Percentiles rank a stretch among this genome's conserved stretches.
Conservation (phyloP, 2,888 invertebrate genomes). For the Fragum whitleyi region DNA sequence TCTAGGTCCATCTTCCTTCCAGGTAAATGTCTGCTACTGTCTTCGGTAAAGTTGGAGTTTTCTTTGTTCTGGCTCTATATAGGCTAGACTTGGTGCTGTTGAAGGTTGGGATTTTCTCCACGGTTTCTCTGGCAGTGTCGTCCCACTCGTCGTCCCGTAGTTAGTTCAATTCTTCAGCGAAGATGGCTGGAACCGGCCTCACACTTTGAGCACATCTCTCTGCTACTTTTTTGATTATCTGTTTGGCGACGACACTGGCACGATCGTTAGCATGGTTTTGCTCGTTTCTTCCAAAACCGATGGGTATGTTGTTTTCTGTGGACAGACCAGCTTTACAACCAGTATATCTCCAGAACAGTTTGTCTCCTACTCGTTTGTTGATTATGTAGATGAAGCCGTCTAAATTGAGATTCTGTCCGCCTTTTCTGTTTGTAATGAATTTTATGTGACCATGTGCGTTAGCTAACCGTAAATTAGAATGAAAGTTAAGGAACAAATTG, state of each 20-base stretch:
- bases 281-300: not conserved
- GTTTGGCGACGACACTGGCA: conserved; percentile 2
- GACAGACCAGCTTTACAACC: too few species aligned
- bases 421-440: too few species aligned
- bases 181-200: conserved; percentile 28
- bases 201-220: not conserved
- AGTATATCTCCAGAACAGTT: too few species aligned
- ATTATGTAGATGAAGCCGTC: too few species aligned
- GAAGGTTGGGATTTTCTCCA: conserved; percentile 28
- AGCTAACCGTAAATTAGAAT: too few species aligned
- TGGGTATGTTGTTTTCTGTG: too few species aligned
- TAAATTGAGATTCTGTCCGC: too few species aligned
- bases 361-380: too few species aligned
- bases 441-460: too few species aligned
- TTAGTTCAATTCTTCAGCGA: conserved; percentile 18
- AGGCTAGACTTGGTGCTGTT: not conserved
- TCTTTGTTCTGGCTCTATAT: conserved; percentile 4
- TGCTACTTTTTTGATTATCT: conserved; percentile 11
- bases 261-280: conserved; percentile 3
- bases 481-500: too few species aligned
- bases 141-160: conserved; percentile 32
- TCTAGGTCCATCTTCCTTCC: conserved; percentile 12
- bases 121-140: conserved; percentile 6
- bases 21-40: not conserved
- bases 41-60: conserved; percentile 12